These are phyloP conservation scores for Mechanitis messenoides DNA, from an alignment of 2,888 invertebrate species.

Conservation along the genomic window DNA sequence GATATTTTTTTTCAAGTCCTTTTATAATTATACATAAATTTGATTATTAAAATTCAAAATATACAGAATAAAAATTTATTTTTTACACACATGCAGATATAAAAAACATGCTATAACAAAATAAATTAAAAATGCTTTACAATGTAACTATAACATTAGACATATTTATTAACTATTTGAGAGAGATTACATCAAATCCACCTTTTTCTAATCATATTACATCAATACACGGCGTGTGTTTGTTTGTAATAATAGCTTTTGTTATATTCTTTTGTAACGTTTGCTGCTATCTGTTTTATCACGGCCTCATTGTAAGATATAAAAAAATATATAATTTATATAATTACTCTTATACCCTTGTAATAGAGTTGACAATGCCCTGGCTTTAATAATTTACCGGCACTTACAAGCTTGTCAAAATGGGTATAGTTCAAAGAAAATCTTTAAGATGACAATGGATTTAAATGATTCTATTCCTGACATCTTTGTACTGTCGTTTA, in stretches of 20 bases:
- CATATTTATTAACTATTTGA: background rate
- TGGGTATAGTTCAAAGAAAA: constrained; percentile 44
- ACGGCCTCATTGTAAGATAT: constrained; percentile 51
- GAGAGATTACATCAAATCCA: background rate
- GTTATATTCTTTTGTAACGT: constrained; percentile 61
- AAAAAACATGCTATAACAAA: background rate
- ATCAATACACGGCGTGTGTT: constrained; percentile 27
- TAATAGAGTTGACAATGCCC: constrained; percentile 13
- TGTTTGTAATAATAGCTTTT: constrained; percentile 61
- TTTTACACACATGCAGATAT: too few relatives aligned
- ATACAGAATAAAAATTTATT: too few relatives aligned
- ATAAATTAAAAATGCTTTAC: background rate
- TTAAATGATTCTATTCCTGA: constrained; percentile 69
- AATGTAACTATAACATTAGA: background rate
- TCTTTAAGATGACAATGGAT: constrained; percentile 65
- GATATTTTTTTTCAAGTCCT: too few relatives aligned
- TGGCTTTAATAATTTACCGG: constrained; percentile 19
- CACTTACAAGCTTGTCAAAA: constrained; percentile 36
- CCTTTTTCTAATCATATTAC: constrained; percentile 12
- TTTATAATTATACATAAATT: too few relatives aligned
- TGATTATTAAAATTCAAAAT: too few relatives aligned
- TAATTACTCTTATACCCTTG: constrained; percentile 35
- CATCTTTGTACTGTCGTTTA: constrained; percentile 53
- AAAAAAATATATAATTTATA: constrained; percentile 28
- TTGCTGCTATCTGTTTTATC: constrained; percentile 67